Base-by-base conservation (phyloP, 2,113 vertebrate genomes). In the Oncorhynchus mykiss region DNA sequence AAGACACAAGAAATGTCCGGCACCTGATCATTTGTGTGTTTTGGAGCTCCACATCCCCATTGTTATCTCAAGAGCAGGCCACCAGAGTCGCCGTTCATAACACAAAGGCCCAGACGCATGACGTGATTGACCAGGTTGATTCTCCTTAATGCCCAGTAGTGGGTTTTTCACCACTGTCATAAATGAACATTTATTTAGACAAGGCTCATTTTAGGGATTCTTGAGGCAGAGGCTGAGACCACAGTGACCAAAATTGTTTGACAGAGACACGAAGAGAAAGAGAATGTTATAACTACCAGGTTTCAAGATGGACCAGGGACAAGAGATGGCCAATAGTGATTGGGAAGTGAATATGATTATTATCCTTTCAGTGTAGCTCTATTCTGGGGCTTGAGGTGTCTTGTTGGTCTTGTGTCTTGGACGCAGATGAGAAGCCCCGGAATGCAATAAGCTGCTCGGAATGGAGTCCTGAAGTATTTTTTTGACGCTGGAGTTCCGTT, bases 171-270 rank as follows among this genome's bases (percentile, higher is more conserved):
- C 34, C 60, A 25, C 72, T 88, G 88, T 94, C 92, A 92, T 87
- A 84, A 94, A 90, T 93, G 93, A 92, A 95, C 81, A 94, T 96
- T 95, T 96, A 95, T 96, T 97, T 96, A 91, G 85, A 96, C 91
- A 95, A 95, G 92, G 84, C 88, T 92, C 90, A 79, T 89, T 85
- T 82, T 86, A 45, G 88, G 91, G 83, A 87, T 85, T 74, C 1
- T 54, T 85, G 89, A 85, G 85, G 82, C 75, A 83, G 87, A 85
- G 90, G 77, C 82, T 82, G 45, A 85, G 85, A 78, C 93, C 93
- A 91, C 80, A 82, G 77, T 84, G 88, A 90, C 87, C 84, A 83
- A 64, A 70, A 70, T 67, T 91, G 92, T 94, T 90, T 93, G 93
- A 90, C 85, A 85, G 77, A 88, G 85, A 86, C 79, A 75, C 73